Evolutionary conservation across 2,113 vertebrate species (phyloP).

Genomic region (human): DNA sequence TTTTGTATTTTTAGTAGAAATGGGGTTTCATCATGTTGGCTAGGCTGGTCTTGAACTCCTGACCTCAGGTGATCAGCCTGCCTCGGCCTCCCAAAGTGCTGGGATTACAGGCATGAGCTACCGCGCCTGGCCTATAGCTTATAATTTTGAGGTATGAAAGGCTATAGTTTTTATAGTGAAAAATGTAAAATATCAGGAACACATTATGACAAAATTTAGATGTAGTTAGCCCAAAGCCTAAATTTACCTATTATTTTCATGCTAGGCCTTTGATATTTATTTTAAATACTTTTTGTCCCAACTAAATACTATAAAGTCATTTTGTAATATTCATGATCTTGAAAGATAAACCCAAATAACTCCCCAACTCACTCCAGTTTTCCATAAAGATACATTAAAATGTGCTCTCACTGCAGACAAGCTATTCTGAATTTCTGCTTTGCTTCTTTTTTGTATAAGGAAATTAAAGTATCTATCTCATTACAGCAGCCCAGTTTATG

Average conservation of each 20-base stretch:
- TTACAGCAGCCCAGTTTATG: neutral
- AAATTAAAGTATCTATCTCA: neutral
- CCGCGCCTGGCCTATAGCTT: neutral
- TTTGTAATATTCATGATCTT: constrained; percentile 15
- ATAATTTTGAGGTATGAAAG: constrained; percentile 19
- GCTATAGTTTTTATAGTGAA: constrained; percentile 5
- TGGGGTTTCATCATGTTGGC: too few species aligned
- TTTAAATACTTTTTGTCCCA: neutral
- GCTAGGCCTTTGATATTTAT: neutral
- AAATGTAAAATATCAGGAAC: neutral
- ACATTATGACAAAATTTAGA: neutral
- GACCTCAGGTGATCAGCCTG: too few species aligned
- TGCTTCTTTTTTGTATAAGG: neutral
- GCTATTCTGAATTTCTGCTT: neutral
- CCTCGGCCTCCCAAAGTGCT: too few species aligned
- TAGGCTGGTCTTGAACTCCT: too few species aligned
- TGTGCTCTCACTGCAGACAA: neutral
- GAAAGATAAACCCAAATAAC: neutral
- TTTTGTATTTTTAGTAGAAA: too few species aligned
- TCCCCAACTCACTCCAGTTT: neutral
- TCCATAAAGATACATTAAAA: neutral
- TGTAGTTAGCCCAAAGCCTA: neutral
- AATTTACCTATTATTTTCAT: neutral
- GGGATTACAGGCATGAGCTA: too few species aligned
- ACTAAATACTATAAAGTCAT: constrained; percentile 1